Evolutionary conservation across 2,113 vertebrate species (phyloP).

Genomic region (Pomatorhinus ruficollis): DNA sequence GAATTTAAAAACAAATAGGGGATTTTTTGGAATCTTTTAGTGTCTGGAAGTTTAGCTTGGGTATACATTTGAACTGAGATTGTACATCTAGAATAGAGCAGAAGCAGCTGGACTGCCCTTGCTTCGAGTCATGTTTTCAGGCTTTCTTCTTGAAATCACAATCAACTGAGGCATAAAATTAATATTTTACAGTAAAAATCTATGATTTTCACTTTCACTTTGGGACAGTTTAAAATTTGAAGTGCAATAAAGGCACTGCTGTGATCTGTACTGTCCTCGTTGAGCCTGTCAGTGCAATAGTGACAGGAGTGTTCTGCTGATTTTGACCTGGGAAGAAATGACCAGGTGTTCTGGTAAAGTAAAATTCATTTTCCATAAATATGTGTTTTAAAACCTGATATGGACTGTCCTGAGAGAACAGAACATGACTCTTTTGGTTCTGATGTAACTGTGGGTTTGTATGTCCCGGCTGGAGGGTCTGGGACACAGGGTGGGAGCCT

Average conservation of each 20-base stretch:
- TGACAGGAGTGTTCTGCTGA: rapidly evolving
- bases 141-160: not conserved
- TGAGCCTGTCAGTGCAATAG: rapidly evolving
- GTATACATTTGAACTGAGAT: not conserved
- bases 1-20: not conserved
- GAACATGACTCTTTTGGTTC: rapidly evolving
- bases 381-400: not conserved
- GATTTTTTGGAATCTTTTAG: not conserved
- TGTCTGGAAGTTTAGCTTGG: not conserved
- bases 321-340: not conserved
- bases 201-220: not conserved
- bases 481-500: rapidly evolving
- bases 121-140: not conserved
- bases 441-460: not conserved
- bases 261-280: not conserved
- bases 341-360: not conserved
- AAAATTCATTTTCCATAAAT: not conserved
- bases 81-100: not conserved
- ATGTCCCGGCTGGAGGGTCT: not conserved
- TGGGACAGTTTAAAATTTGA: not conserved
- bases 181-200: not conserved
- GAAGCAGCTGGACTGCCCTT: not conserved
- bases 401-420: not conserved
- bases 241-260: not conserved
- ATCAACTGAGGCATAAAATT: not conserved